phyloP scores from a whole-genome alignment of 2,888 invertebrate genomes.

The Caenorhabditis sp. region DNA sequence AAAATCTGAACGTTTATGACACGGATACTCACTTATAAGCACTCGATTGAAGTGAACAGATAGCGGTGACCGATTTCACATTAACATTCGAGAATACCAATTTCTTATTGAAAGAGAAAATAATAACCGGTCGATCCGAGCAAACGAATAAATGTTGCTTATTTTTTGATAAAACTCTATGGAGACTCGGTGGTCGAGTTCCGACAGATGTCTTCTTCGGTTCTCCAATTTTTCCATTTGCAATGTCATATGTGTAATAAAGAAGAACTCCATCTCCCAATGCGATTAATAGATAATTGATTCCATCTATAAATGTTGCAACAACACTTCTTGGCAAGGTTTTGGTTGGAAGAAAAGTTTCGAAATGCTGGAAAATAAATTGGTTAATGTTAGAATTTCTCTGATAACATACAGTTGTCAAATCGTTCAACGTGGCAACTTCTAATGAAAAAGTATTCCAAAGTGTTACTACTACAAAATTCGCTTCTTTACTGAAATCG shows the following conservation, averaged over 20 bases:
- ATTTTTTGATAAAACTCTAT: constrained; percentile 78
- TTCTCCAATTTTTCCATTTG: constrained; percentile 78
- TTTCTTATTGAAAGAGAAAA: constrained; percentile 82
- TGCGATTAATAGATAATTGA: constrained; percentile 78
- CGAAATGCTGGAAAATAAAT: background rate
- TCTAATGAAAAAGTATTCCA: constrained; percentile 97
- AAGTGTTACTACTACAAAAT: constrained; percentile 87
- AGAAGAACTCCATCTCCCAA: constrained; percentile 97
- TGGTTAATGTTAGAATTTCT: background rate
- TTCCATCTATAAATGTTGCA: constrained; percentile 91
- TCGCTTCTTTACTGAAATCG: constrained; percentile 60
- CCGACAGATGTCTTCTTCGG: constrained; percentile 95
- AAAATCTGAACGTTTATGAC: too few relatives aligned
- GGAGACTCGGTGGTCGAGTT: constrained; percentile 92
- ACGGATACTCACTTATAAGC: constrained; percentile 80
- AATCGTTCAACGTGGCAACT: constrained; percentile 82
- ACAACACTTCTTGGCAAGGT: constrained; percentile 94
- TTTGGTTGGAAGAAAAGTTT: constrained; percentile 75
- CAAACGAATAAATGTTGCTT: constrained; percentile 97
- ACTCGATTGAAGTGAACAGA: constrained; percentile 94
- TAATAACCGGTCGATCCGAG: constrained; percentile 88
- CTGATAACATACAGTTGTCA: constrained; percentile 74
- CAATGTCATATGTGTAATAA: constrained; percentile 79
- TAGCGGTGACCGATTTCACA: constrained; percentile 81
- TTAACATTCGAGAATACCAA: constrained; percentile 74